Percentiles rank a stretch among this genome's conserved stretches.
phyloP scores from a whole-genome alignment of 2,888 invertebrate genomes.

The Scotopteryx bipunctaria region DNA sequence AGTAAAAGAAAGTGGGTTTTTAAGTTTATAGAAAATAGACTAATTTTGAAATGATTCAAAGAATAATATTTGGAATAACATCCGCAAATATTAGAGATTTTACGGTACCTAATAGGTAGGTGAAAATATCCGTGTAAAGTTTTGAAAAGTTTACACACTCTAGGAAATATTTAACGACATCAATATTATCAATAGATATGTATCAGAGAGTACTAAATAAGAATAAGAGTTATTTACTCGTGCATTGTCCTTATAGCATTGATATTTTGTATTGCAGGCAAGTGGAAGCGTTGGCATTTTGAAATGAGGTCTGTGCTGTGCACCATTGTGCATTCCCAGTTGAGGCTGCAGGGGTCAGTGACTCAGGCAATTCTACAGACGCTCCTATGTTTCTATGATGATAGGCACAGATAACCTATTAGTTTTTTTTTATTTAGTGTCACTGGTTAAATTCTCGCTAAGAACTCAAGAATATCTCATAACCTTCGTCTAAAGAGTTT shows the following conservation, averaged over 20 bases:
- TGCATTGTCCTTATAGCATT: background rate
- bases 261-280: constrained; percentile 33
- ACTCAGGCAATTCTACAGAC: constrained; percentile 22
- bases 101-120: too few relatives aligned
- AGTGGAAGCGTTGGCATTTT: constrained; percentile 53
- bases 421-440: too few relatives aligned
- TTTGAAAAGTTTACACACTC: too few relatives aligned
- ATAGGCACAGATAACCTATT: constrained; percentile 1
- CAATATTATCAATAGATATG: too few relatives aligned
- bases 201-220: too few relatives aligned
- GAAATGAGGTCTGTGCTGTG: constrained; percentile 49
- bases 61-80: too few relatives aligned
- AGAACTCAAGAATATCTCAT: background rate
- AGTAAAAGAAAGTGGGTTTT: too few relatives aligned
- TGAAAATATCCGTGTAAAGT: too few relatives aligned
- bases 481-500: background rate
- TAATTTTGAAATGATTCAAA: too few relatives aligned
- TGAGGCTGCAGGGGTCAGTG: constrained; percentile 45
- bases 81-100: too few relatives aligned
- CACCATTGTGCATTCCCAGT: constrained; percentile 70
- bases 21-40: too few relatives aligned
- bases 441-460: background rate
- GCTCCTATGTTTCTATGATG: background rate
- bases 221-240: background rate
- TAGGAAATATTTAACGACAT: too few relatives aligned